Evolutionary conservation across 2,888 invertebrate genomes (phyloP).

Genomic region (Nipponacmea schrenckii): DNA sequence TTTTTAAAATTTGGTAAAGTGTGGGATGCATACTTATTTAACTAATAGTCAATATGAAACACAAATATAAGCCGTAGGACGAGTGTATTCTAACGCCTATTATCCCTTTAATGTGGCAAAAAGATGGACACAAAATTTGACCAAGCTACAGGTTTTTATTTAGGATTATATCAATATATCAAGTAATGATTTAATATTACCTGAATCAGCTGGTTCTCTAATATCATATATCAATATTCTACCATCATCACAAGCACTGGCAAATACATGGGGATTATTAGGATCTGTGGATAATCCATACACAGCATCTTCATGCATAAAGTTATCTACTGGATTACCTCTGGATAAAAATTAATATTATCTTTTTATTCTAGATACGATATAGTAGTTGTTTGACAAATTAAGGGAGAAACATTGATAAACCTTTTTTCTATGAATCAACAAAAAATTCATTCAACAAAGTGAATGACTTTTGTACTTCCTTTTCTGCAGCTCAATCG

Average conservation of each 20-base stretch:
- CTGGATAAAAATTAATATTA: constrained; percentile 35
- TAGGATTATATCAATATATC: no score
- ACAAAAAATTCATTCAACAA: no score
- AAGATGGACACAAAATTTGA: neutral
- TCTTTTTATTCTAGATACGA: no score
- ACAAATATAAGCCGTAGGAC: no score
- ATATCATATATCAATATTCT: constrained; percentile 87
- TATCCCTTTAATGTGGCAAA: neutral
- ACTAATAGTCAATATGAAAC: no score
- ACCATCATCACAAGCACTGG: constrained; percentile 93
- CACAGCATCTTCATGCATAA: constrained; percentile 88
- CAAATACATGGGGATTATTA: constrained; percentile 82
- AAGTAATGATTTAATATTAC: constrained; percentile 44
- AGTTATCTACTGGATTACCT: constrained; percentile 73
- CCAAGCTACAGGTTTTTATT: no score
- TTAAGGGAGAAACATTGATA: neutral
- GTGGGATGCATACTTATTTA: no score
- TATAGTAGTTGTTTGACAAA: no score
- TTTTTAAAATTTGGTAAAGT: no score
- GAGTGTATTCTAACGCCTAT: no score
- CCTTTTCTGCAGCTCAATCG: no score
- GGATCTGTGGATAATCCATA: constrained; percentile 91
- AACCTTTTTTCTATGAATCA: neutral
- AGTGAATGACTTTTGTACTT: no score
- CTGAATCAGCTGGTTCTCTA: constrained; percentile 72